A percentile compares a stretch with the other conserved stretches of the same genome.
Evolutionary conservation across 1,140 invertebrate genomes (phyloP).

Genomic region (Pachypeltis micranthus): DNA sequence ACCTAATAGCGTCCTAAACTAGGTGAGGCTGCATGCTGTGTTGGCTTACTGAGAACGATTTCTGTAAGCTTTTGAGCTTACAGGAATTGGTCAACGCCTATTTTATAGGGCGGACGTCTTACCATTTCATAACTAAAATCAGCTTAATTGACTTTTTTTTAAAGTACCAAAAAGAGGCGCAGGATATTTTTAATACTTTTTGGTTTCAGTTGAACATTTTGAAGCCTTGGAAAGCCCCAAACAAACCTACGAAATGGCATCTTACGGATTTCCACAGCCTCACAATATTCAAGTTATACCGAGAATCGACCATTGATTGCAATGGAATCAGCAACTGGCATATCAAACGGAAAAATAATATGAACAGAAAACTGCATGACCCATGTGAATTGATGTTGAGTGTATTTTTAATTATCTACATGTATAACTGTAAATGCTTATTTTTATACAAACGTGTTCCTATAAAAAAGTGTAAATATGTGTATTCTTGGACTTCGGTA

Average conservation of each 20-base stretch:
- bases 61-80: neutral
- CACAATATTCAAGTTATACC: neutral
- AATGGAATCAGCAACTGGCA: neutral
- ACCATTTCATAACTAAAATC: neutral
- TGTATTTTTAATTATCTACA: neutral
- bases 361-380: neutral
- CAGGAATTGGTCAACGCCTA: too few species aligned
- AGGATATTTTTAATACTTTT: too few species aligned
- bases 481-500: neutral
- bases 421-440: neutral
- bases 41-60: neutral
- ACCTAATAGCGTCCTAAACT: too few species aligned
- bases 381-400: neutral
- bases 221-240: neutral
- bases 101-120: too few species aligned
- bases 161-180: too few species aligned
- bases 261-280: neutral
- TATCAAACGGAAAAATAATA: neutral
- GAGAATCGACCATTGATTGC: neutral
- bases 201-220: neutral
- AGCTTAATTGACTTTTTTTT: neutral
- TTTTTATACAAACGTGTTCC: neutral
- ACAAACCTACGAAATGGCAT: neutral
- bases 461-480: neutral
- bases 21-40: neutral